These are phyloP conservation scores for Neoniphon sammara DNA, from an alignment of 2,797 vertebrate genomes.

Conservation along the genomic window DNA sequence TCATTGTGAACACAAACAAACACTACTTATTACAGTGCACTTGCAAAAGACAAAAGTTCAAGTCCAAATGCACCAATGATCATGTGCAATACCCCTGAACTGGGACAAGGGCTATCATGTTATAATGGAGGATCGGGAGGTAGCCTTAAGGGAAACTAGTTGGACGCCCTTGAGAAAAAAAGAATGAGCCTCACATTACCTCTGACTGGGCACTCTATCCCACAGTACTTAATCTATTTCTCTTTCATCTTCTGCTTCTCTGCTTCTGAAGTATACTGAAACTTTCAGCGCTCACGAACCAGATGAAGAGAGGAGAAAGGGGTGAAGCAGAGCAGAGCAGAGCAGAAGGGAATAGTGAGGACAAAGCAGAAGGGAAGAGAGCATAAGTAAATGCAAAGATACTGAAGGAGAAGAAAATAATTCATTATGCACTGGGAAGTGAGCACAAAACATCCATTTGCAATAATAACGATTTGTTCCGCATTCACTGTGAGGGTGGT, in stretches of 20 bases:
- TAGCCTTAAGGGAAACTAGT: constrained; percentile 40
- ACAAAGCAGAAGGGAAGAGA: not conserved
- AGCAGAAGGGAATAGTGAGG: not conserved
- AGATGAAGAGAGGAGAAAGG: constrained; percentile 24
- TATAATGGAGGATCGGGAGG: constrained; percentile 53
- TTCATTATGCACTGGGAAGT: constrained; percentile 10
- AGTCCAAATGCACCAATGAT: not conserved
- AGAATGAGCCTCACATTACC: constrained; percentile 71
- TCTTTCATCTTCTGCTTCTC: constrained; percentile 68
- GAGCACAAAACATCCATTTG: constrained; percentile 31
- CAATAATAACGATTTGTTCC: constrained; percentile 40
- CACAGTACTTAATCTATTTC: constrained; percentile 65
- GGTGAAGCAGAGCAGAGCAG: constrained; percentile 8
- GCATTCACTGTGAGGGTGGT: constrained; percentile 13
- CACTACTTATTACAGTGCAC: not conserved
- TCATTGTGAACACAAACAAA: constrained; percentile 28
- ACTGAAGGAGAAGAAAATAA: constrained; percentile 5
- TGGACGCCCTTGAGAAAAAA: constrained; percentile 52
- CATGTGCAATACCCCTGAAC: constrained; percentile 14
- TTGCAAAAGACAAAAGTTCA: not conserved
- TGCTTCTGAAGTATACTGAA: constrained; percentile 45
- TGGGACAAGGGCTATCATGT: constrained; percentile 25
- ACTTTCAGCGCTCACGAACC: constrained; percentile 36
- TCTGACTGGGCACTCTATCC: constrained; percentile 64
- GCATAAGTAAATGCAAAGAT: not conserved